Evolutionary conservation across 1,140 invertebrate genomes (phyloP).

Genomic region (Linepithema humile): DNA sequence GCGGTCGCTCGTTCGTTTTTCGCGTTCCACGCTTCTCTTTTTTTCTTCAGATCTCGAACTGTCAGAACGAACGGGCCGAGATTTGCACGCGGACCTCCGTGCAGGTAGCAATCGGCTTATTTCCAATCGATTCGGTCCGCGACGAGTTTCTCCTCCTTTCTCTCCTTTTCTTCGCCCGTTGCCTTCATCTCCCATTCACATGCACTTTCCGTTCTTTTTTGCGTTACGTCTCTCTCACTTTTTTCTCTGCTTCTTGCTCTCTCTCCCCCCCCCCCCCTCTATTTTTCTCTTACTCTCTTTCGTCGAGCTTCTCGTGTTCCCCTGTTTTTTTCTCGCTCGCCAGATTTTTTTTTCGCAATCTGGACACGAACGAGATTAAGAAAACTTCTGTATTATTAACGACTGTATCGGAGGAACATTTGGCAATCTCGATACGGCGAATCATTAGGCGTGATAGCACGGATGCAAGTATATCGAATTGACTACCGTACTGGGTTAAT

Average conservation of each 20-base stretch:
- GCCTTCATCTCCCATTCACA: constrained; percentile 66
- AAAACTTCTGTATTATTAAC: constrained; percentile 55
- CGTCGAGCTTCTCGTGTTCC: constrained; percentile 13
- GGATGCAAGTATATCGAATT: constrained; percentile 55
- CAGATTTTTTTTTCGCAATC: constrained; percentile 44
- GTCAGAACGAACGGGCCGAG: constrained; percentile 67
- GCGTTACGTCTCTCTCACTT: constrained; percentile 2
- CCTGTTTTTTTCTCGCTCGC: constrained; percentile 22
- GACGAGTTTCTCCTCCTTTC: constrained; percentile 56
- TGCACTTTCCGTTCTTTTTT: constrained; percentile 41
- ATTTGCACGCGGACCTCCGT: constrained; percentile 73
- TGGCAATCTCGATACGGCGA: constrained; percentile 30
- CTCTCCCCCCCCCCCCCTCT: background rate
- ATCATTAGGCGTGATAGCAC: constrained; percentile 38
- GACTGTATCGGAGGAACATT: constrained; percentile 50
- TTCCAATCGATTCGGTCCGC: constrained; percentile 73
- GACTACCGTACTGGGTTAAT: constrained; percentile 51
- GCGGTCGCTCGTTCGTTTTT: constrained; percentile 38
- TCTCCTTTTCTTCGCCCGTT: constrained; percentile 42
- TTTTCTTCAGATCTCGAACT: constrained; percentile 63
- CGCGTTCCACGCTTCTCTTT: constrained; percentile 39
- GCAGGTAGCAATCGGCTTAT: constrained; percentile 74
- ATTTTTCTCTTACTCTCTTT: background rate
- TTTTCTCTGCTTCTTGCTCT: background rate
- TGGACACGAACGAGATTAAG: constrained; percentile 48